These are phyloP conservation scores for Rhinogobius similis DNA, from an alignment of 2,113 vertebrate genomes.

Conservation along the genomic window DNA sequence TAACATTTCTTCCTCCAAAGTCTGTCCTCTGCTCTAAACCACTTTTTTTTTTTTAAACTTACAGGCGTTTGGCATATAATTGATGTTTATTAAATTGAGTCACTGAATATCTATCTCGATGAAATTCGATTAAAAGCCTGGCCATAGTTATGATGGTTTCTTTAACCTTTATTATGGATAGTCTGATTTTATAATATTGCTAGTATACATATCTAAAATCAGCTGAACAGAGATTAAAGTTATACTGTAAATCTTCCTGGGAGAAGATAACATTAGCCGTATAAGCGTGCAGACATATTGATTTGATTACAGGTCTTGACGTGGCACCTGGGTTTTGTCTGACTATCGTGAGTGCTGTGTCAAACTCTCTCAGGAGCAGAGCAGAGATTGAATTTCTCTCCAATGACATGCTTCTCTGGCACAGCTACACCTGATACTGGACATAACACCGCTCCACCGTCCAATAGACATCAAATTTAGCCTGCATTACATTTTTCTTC, in stretches of 20 bases:
- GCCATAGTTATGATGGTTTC: no score
- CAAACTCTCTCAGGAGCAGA: constrained; percentile 31
- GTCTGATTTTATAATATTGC: no score
- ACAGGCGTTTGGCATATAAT: no score
- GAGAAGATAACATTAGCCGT: constrained; percentile 4
- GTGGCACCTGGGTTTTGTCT: constrained; percentile 51
- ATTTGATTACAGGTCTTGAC: constrained; percentile 49
- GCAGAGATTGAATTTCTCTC: constrained; percentile 52
- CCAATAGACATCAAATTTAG: constrained; percentile 54
- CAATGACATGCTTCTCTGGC: constrained; percentile 48
- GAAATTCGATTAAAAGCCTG: no score
- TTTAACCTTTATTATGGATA: no score
- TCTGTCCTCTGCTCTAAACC: no score
- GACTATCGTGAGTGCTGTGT: constrained; percentile 16
- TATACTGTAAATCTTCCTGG: constrained; percentile 1
- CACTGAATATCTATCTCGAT: no score
- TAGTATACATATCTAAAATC: neutral
- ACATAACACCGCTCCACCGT: constrained; percentile 47
- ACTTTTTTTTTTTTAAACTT: no score
- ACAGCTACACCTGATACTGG: constrained; percentile 49
- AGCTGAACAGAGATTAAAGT: neutral
- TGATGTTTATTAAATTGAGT: no score
- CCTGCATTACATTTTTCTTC: constrained; percentile 37
- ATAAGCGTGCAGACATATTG: constrained; percentile 21
- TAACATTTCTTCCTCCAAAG: no score